Base-by-base conservation (phyloP, 2,113 vertebrate species). In the Garra rufa region DNA sequence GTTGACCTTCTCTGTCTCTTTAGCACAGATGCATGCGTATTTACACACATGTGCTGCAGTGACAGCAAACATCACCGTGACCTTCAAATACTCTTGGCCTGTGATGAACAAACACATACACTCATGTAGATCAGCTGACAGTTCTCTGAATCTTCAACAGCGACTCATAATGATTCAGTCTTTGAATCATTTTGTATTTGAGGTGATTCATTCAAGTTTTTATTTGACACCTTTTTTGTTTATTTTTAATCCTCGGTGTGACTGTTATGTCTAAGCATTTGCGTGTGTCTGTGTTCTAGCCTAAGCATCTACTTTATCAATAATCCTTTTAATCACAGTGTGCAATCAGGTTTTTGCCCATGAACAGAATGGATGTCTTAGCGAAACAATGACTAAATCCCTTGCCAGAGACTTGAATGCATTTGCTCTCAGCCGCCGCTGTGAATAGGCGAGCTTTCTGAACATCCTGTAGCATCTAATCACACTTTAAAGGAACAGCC, bases 391-490 rank as follows among this genome's bases (percentile, higher is more conserved):
- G 17, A 67, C 4, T n/a, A 24, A 83, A 65, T 76, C 73, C 44
- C 11, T 34, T 73, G 67, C 43, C 46, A 21, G 19, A 21, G 41
- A 10, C 43, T 69, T 17, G 19, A 65, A 76, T 67, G 26, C 19
- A 6, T 69, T 52, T 34, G 28, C 46, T 30, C 7, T 80, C n/a
- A 59, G 52, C 38, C 9, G 34, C 14, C 26, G 59, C 71, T 2
- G 9, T 78, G 61, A 78, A 52, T 69, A 77, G 28, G 1, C 8
- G 63, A 46, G 38, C 11, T 59, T 80, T 63, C 41, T 34, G 24
- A 73, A 75, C 76, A 88, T 57, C 70, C 8, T 88, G 90, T 86
- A 82, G 65, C 76, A 87, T 89, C 86, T 85, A 85, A 63, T 83
- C 82, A 17, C 76, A 61, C 79, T 83, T 88, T 86, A 80, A 87